Evolutionary conservation across 2,797 vertebrate species (phyloP), one percentile per base, ranked within the genome.

Genomic region (Pipistrellus nathusii): DNA sequence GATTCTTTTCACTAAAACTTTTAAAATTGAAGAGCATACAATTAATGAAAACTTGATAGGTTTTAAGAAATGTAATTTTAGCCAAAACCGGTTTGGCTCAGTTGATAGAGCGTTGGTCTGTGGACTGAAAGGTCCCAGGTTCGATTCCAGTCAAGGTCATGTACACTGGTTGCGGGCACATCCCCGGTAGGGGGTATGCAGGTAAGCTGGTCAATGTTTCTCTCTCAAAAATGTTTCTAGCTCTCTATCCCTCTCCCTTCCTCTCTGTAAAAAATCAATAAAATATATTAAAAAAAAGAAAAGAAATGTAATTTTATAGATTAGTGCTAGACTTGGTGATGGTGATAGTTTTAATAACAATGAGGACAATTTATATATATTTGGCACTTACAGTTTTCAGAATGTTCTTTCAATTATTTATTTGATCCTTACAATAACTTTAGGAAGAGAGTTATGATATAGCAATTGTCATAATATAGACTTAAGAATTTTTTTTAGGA

Each of bases 381-480:
- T 93, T 95, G 68, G 25, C 27, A 73, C 21, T 90, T 91, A 83
- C 0, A 78, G 10, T 77, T 95, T 30, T 92, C 27, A 73, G 86
- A 96, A 83, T 93, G n/a, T 25, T 88, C 94, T 73, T 93, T 32
- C 25, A 88, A 4, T 95, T 94, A 72, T 77, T 30, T 92, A 90
- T 27, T 94, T 95, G 9, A 57, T 81, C 14, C 10, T 96, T 80
- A 35, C 5, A 44, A 23, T 95, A 77, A 81, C 15, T 83, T 17
- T 82, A 55, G 51, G 82, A 92, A 68, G 23, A n/a, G 75, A 66
- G 27, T 5, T 91, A 85, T 82, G 53, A 87, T 92, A 10, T 66
- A 95, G n/a, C n/a, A 94, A 18, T 90, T 85, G 25, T 69, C 11
- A 51, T 57, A 87, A 53, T 73, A 41, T 55, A 85, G 38, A 90